Conservation (phyloP, 2,888 invertebrate species). For the Drosophila lutescens region DNA sequence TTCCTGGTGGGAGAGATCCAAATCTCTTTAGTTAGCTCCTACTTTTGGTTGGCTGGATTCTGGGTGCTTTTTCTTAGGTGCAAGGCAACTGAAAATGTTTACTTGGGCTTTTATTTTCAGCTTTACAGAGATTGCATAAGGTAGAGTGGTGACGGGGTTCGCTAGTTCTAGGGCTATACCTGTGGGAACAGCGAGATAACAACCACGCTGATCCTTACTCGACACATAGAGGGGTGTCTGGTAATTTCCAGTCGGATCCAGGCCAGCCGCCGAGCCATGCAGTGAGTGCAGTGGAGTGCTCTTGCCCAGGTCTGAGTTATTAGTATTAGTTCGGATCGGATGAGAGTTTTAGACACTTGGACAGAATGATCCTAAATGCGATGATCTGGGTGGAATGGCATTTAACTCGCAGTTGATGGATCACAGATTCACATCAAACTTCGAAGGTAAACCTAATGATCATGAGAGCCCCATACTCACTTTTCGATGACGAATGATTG, state of each 20-base stretch:
- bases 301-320: conserved; percentile 43
- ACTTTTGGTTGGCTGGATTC: conserved; percentile 5
- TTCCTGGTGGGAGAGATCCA: not conserved
- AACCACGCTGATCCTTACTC: conserved; percentile 86
- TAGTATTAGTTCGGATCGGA: conserved; percentile 29
- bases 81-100: conserved; percentile 42
- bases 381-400: conserved; percentile 49
- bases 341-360: conserved; percentile 40
- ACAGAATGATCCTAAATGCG: conserved; percentile 34
- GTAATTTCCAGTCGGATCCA: conserved; percentile 78
- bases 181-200: conserved; percentile 88
- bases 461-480: conserved; percentile 87
- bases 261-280: conserved; percentile 75
- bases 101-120: conserved; percentile 14
- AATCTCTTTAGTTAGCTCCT: conserved; percentile 2
- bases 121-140: conserved; percentile 21
- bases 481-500: conserved; percentile 97
- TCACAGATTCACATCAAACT: conserved; percentile 57
- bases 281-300: conserved; percentile 73
- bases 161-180: conserved; percentile 72
- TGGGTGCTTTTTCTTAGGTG: conserved; percentile 31
- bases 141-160: conserved; percentile 9
- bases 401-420: conserved; percentile 47
- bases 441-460: conserved; percentile 5
- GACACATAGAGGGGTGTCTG: conserved; percentile 86